Percentiles rank a stretch among this genome's conserved stretches.
Evolutionary conservation across 2,113 vertebrate genomes (phyloP).

Genomic region (Machaerirhynchus nigripectus): DNA sequence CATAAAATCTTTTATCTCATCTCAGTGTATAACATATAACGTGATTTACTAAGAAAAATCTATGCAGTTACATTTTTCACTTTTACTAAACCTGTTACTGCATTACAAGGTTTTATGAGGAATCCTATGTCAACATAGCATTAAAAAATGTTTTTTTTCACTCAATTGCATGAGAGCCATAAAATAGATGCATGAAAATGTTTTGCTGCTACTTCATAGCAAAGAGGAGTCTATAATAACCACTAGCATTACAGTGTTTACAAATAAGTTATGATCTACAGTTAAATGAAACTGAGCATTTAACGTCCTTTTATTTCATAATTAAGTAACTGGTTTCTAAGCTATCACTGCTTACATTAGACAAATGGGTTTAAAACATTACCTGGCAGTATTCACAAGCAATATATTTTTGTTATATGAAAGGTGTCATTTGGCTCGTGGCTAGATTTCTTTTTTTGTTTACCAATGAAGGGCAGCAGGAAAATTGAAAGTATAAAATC

Average conservation of each 20-base stretch:
- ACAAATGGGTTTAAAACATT: background rate
- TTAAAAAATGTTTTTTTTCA: background rate
- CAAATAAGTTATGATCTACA: background rate
- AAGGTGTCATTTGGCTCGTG: background rate
- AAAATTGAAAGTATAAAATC: background rate
- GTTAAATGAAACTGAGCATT: background rate
- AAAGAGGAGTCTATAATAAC: background rate
- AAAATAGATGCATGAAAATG: slow-evolving; percentile 12
- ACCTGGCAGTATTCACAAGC: background rate
- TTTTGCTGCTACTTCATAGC: background rate
- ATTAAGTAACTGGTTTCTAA: background rate
- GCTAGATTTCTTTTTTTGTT: background rate
- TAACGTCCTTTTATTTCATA: background rate
- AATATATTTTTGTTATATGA: background rate
- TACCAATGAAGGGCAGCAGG: background rate
- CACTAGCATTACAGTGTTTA: background rate
- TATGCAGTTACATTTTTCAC: background rate
- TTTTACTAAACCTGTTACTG: background rate
- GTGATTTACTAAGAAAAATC: background rate
- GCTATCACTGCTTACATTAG: background rate
- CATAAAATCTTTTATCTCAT: background rate
- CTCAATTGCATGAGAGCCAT: background rate
- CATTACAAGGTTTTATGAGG: background rate
- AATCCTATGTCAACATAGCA: background rate
- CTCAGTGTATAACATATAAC: background rate